A percentile compares a stretch with the other conserved stretches of the same genome.
Evolutionary conservation across 2,113 vertebrate genomes (phyloP).

Genomic region (Cynocephalus volans): DNA sequence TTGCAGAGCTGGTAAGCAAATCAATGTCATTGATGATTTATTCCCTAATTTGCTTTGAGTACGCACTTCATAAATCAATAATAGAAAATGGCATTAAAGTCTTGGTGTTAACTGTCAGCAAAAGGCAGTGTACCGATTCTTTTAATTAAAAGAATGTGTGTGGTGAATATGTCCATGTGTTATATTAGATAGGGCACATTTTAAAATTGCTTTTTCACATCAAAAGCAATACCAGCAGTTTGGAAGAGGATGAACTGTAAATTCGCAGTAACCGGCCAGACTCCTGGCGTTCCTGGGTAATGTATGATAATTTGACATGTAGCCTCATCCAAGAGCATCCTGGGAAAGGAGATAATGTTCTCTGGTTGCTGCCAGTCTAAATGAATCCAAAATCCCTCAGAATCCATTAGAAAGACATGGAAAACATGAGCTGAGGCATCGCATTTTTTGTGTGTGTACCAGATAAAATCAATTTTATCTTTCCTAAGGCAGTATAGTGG

Average conservation of each 20-base stretch:
- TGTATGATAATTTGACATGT: constrained; percentile 64
- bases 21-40: constrained; percentile 84
- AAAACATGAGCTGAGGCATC: constrained; percentile 46
- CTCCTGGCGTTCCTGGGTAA: neutral
- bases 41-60: constrained; percentile 80
- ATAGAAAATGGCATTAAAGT: constrained; percentile 67
- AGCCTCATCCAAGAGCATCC: constrained; percentile 62
- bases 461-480: constrained; percentile 67
- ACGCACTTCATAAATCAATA: constrained; percentile 83
- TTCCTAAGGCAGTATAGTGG: constrained; percentile 62
- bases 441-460: constrained; percentile 40
- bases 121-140: constrained; percentile 60
- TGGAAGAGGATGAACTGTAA: constrained; percentile 63
- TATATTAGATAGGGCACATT: constrained; percentile 56
- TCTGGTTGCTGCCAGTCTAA: constrained; percentile 75
- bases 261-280: constrained; percentile 55
- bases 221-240: constrained; percentile 68
- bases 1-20: constrained; percentile 80
- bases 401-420: constrained; percentile 52
- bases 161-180: constrained; percentile 70
- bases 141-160: constrained; percentile 79
- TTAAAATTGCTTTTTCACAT: constrained; percentile 77
- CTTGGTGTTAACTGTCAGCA: constrained; percentile 78
- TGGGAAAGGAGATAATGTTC: constrained; percentile 71
- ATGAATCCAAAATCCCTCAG: constrained; percentile 69